Conservation (phyloP, 1,140 invertebrate genomes). For the Ips typographus region DNA sequence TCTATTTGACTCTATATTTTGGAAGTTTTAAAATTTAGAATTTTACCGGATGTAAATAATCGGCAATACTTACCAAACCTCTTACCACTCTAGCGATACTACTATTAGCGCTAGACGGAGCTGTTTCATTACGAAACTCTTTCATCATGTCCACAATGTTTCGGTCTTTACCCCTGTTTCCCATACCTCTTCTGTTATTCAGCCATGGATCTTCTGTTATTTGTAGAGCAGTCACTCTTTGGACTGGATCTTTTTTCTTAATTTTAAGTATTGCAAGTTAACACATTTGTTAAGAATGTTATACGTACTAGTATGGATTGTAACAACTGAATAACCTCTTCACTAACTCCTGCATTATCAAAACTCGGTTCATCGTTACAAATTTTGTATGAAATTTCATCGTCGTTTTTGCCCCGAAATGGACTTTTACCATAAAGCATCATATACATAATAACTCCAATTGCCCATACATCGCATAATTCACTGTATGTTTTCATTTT, state of each 20-base stretch:
- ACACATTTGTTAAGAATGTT: background rate
- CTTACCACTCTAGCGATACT: background rate
- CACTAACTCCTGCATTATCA: constrained; percentile 20
- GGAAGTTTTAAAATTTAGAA: no score
- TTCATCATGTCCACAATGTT: constrained; percentile 50
- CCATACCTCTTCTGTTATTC: constrained; percentile 49
- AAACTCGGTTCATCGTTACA: constrained; percentile 42
- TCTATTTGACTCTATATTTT: no score
- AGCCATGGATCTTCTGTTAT: constrained; percentile 58
- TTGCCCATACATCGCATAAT: constrained; percentile 62
- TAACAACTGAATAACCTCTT: constrained; percentile 53
- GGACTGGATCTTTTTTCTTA: constrained; percentile 55
- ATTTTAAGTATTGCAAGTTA: background rate
- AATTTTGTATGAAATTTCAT: constrained; percentile 47
- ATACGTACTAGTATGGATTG: constrained; percentile 50
- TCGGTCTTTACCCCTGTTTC: constrained; percentile 33
- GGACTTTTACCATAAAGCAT: constrained; percentile 52
- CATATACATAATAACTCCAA: constrained; percentile 60
- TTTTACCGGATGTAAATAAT: no score
- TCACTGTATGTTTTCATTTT: constrained; percentile 59
- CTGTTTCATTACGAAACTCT: constrained; percentile 34
- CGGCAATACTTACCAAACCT: constrained; percentile 18
- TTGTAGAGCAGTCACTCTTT: constrained; percentile 57
- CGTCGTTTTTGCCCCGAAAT: constrained; percentile 48
- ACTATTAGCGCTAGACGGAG: background rate